Evolutionary conservation across 2,113 vertebrate species (phyloP), one percentile per base, ranked within the genome.

Genomic region (Diglossa brunneiventris): DNA sequence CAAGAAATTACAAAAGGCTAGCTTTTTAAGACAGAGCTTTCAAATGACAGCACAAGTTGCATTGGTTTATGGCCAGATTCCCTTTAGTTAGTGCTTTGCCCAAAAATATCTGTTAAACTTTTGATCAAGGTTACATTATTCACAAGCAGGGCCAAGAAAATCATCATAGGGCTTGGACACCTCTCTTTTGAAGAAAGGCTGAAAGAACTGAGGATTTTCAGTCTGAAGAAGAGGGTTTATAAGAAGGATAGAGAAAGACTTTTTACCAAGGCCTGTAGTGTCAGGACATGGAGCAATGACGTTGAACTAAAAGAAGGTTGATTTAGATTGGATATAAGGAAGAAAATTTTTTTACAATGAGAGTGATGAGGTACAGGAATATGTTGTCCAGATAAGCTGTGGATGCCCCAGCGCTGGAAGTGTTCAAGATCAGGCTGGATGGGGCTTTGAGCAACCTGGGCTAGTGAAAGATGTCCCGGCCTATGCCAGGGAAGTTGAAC

Each of bases 291-390:
- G 23, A 35, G 5, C 17, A 69, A 55, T 0, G 2, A 46, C 31
- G 75, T 87, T 82, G 35, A 69, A 56, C 21, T 67, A 39, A 79
- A 75, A 53, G 56, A 75, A 7, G 3, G 10, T 58, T 35, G 15
- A 78, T 82, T 75, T 82, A 82, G 11, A 22, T 33, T 62, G 15
- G 6, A 15, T 82, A 62, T 44, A 44, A 79, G 27, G 50, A 77
- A 52, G 18, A 39, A 56, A 30, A 2, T 2, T 3, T 46, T 46
- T n/a, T 69, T 41, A 41, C 2, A 0, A 0, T 22, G 41, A 35
- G 11, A 2, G 6, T 82, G 20, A 7, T 70, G 28, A 90, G 28
- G 15, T 18, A n/a, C 3, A 42, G 66, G 10, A 85, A 55, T 12
- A 50, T 3, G 7, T 33, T 75, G 12, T 47, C 28, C 66, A 85